These are phyloP conservation scores for Natrix natrix DNA, from an alignment of 2,797 vertebrate genomes.

Conservation along the genomic window DNA sequence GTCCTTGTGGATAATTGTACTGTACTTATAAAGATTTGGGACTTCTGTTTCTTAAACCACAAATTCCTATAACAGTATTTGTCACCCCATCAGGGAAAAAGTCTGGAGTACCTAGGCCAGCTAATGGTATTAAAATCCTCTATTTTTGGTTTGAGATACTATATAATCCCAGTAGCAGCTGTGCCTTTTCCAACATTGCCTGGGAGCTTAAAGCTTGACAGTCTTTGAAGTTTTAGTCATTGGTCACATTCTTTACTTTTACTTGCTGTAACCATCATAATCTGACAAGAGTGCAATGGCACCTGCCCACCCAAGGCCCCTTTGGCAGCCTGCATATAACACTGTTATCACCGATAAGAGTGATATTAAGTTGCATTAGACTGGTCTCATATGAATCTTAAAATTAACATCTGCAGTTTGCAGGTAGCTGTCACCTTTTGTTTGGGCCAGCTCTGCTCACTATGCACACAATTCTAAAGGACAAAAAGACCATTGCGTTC, in stretches of 20 bases:
- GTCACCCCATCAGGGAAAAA: background rate
- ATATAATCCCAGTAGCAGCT: background rate
- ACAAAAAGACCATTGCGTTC: constrained; percentile 15
- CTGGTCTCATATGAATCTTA: background rate
- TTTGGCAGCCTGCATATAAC: background rate
- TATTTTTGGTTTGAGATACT: too few relatives aligned
- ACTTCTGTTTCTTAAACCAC: background rate
- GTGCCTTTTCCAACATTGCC: background rate
- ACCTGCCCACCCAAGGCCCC: background rate
- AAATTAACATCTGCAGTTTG: background rate
- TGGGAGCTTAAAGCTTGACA: background rate
- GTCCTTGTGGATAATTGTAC: background rate
- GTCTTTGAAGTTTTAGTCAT: background rate
- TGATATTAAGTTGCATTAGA: background rate
- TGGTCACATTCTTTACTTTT: background rate
- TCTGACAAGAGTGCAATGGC: background rate
- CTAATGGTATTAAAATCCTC: background rate
- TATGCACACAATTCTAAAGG: background rate
- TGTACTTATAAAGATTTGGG: background rate
- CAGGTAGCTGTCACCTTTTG: background rate
- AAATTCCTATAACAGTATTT: background rate
- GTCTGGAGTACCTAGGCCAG: background rate
- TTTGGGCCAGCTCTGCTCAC: background rate
- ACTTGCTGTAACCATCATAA: too few relatives aligned
- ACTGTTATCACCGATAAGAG: background rate